Evolutionary conservation across 2,113 vertebrate species (phyloP).

Genomic region (Ictalurus furcatus): DNA sequence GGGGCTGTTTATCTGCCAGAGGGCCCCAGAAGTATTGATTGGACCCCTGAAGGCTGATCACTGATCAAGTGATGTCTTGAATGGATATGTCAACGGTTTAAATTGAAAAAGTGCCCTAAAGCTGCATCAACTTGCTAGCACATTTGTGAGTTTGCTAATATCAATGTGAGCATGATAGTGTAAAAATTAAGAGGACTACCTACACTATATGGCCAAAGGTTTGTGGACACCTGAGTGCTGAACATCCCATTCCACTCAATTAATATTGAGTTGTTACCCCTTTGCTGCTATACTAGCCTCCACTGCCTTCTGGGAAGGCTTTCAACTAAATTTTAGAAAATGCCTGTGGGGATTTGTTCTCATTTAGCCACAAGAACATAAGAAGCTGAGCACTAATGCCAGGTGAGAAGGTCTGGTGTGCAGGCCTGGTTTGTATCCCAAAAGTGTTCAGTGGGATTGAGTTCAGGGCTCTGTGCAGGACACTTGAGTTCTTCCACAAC

Average conservation of each 20-base stretch:
- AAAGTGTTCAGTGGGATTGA: neutral
- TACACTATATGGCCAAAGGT: neutral
- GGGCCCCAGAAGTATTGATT: neutral
- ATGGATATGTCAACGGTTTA: neutral
- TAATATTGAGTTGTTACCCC: neutral
- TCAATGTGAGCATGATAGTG: neutral
- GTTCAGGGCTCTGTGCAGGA: neutral
- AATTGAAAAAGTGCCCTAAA: neutral
- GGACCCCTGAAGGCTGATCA: neutral
- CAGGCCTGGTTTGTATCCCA: neutral
- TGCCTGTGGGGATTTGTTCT: neutral
- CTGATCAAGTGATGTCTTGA: neutral
- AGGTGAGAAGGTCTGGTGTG: too few species aligned
- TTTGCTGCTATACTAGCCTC: neutral
- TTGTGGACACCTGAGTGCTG: neutral
- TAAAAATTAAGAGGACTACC: neutral
- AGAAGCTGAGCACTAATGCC: neutral
- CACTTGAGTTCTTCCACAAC: neutral
- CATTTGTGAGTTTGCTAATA: neutral
- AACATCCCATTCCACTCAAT: neutral
- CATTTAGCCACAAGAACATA: neutral
- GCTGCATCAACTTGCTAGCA: neutral
- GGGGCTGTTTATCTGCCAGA: too few species aligned
- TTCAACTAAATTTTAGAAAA: neutral
- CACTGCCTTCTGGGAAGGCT: neutral